Conservation (phyloP, 2,797 vertebrate genomes). For the Garrulus glandarius region DNA sequence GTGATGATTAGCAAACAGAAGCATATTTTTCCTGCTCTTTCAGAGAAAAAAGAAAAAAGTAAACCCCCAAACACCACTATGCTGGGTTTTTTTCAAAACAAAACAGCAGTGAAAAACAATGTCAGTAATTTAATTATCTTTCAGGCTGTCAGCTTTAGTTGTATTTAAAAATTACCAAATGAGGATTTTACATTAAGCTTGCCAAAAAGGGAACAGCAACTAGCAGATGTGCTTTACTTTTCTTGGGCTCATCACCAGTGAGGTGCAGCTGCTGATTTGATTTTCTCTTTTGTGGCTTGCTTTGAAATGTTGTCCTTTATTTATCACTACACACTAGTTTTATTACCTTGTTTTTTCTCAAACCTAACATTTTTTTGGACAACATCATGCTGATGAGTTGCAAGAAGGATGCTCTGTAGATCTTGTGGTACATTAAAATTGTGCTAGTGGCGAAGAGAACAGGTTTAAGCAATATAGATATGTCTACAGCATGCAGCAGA, state of each 20-base stretch:
- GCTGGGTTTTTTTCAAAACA: neutral
- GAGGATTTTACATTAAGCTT: slow-evolving; percentile 18
- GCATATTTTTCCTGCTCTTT: neutral
- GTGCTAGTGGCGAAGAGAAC: neutral
- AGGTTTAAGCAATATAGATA: neutral
- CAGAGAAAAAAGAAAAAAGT: neutral
- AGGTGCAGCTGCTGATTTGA: slow-evolving; percentile 41
- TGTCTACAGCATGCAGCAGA: neutral
- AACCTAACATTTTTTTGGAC: neutral
- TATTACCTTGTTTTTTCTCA: neutral
- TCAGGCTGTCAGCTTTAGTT: slow-evolving; percentile 18
- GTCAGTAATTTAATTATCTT: slow-evolving; percentile 45
- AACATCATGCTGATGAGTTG: neutral
- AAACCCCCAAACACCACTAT: neutral
- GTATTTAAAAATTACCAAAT: slow-evolving; percentile 26
- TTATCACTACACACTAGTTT: neutral
- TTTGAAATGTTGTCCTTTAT: slow-evolving; percentile 41
- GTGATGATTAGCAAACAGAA: neutral
- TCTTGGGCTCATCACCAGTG: neutral
- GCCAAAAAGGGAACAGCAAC: neutral
- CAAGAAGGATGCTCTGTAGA: neutral
- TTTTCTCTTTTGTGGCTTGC: slow-evolving; percentile 13
- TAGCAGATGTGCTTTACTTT: slow-evolving; percentile 58
- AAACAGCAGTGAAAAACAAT: neutral
- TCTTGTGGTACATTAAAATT: neutral